These are phyloP conservation scores for Luehdorfia chinensis DNA, from an alignment of 1,140 invertebrate species.

Conservation along the genomic window DNA sequence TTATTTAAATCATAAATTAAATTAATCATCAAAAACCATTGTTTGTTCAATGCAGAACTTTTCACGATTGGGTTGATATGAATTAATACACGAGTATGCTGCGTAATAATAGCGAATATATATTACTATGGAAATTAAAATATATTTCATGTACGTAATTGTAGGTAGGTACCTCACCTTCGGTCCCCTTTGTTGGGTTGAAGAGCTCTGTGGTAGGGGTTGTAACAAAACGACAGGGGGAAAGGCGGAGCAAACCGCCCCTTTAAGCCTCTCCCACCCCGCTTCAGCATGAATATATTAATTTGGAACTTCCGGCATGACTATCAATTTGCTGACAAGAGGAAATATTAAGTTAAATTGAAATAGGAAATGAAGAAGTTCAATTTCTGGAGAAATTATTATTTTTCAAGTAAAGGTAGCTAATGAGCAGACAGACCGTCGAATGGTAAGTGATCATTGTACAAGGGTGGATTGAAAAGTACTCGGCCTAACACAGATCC, in stretches of 20 bases:
- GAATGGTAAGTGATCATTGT: no score
- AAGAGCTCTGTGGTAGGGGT: slow-evolving; percentile 35
- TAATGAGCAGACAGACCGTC: no score
- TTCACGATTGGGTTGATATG: no score
- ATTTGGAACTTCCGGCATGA: slow-evolving; percentile 38
- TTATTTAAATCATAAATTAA: no score
- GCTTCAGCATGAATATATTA: slow-evolving; percentile 49
- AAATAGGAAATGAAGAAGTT: slow-evolving; percentile 3
- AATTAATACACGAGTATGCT: no score
- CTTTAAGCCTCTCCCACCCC: slow-evolving; percentile 35
- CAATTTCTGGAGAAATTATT: background rate
- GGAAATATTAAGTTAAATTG: slow-evolving; percentile 13
- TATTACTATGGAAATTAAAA: no score
- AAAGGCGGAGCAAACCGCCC: slow-evolving; percentile 42
- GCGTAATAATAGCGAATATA: no score
- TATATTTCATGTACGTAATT: slow-evolving; percentile 11
- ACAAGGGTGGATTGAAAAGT: no score
- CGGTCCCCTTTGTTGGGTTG: slow-evolving; percentile 31
- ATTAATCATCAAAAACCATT: no score
- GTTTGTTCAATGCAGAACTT: no score
- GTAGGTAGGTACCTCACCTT: slow-evolving; percentile 12
- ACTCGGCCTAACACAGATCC: no score
- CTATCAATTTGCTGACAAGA: slow-evolving; percentile 29
- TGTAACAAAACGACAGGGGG: slow-evolving; percentile 22
- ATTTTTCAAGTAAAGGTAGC: slow-evolving; percentile 7